Conservation (phyloP, 2,797 vertebrate genomes). For the Lates japonicus region DNA sequence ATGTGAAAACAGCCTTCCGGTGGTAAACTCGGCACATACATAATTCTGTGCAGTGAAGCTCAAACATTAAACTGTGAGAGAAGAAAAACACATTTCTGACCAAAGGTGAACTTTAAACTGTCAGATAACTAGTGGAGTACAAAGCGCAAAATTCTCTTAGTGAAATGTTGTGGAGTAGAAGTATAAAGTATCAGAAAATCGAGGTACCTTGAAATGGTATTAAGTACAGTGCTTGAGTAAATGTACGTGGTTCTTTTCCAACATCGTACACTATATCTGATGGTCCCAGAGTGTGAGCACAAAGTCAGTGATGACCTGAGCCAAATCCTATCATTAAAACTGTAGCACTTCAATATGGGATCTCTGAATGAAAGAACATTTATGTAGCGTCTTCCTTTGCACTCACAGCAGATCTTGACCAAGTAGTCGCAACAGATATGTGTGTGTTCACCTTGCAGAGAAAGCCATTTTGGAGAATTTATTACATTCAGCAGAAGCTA, state of each 20-base stretch:
- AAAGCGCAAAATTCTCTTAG: neutral
- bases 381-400: neutral
- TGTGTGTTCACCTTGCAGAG: slow-evolving; percentile 5
- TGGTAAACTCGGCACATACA: too few relatives aligned
- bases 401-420: neutral
- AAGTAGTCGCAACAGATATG: neutral
- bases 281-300: neutral
- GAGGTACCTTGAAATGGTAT: too few relatives aligned
- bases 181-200: neutral
- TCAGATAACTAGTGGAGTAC: neutral
- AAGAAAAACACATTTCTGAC: too few relatives aligned
- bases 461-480: neutral
- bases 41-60: too few relatives aligned
- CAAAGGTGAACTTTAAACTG: neutral
- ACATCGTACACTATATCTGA: neutral
- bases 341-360: neutral
- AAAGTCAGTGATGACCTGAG: slow-evolving; percentile 4
- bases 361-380: too few relatives aligned
- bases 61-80: too few relatives aligned
- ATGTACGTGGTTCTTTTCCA: neutral
- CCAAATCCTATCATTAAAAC: slow-evolving; percentile 3
- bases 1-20: too few relatives aligned
- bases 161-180: neutral
- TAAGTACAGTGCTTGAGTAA: too few relatives aligned
- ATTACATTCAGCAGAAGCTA: slow-evolving; percentile 1